These are phyloP conservation scores for Morus bassanus DNA, from an alignment of 2,797 vertebrate species.

Conservation along the genomic window DNA sequence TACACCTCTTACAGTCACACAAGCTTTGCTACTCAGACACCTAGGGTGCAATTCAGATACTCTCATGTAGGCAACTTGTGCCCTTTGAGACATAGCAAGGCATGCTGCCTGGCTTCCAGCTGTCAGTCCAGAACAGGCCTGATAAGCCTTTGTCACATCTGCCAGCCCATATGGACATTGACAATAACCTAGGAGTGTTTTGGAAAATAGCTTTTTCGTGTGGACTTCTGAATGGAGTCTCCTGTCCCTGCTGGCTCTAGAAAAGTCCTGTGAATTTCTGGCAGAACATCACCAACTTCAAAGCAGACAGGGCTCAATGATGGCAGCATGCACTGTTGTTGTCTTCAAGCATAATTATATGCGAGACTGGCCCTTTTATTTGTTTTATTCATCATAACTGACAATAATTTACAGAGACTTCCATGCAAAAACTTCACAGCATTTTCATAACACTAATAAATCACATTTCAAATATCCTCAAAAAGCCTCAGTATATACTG, in stretches of 20 bases:
- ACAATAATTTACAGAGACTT: neutral
- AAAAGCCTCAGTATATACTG: neutral
- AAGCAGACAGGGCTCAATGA: neutral
- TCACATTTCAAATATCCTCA: neutral
- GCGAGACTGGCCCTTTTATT: neutral
- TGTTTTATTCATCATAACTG: neutral
- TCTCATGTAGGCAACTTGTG: neutral
- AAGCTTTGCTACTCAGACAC: neutral
- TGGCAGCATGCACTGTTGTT: neutral
- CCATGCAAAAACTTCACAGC: neutral
- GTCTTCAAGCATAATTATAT: neutral
- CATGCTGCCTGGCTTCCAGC: neutral
- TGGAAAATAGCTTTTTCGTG: neutral
- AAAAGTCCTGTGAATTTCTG: neutral
- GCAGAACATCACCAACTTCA: neutral
- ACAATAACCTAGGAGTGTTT: neutral
- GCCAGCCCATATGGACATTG: neutral
- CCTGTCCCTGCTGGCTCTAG: neutral
- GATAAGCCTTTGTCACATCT: neutral
- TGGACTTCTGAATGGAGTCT: neutral
- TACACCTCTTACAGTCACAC: neutral
- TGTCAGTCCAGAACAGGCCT: neutral
- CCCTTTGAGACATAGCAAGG: neutral
- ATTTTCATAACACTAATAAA: neutral
- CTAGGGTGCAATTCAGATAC: neutral